Percentiles rank a stretch among this genome's conserved stretches.
phyloP scores from a whole-genome alignment of 2,888 invertebrate genomes.

The Sesia apiformis region DNA sequence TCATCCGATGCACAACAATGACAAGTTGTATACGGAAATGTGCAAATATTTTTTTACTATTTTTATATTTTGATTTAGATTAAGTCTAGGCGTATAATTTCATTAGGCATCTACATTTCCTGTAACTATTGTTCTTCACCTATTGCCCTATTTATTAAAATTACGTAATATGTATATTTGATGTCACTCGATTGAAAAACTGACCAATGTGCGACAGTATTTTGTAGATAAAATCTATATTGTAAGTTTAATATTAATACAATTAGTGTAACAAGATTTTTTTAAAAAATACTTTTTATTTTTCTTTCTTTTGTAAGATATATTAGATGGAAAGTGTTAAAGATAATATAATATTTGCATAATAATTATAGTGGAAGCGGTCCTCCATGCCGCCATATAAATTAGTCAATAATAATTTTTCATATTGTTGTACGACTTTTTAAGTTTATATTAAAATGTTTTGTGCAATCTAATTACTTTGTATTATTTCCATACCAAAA shows the following conservation, averaged over 20 bases:
- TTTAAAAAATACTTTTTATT: constrained; percentile 71
- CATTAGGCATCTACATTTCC: constrained; percentile 48
- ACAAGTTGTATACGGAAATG: constrained; percentile 59
- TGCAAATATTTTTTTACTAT: constrained; percentile 73
- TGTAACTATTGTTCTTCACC: constrained; percentile 54
- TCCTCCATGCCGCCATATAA: constrained; percentile 79
- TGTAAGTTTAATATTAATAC: constrained; percentile 68
- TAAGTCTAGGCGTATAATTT: constrained; percentile 54
- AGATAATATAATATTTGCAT: constrained; percentile 79
- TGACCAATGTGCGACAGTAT: constrained; percentile 67
- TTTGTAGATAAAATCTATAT: constrained; percentile 74
- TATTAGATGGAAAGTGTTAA: constrained; percentile 74
- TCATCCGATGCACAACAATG: constrained; percentile 52
- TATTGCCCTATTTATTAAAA: constrained; percentile 52
- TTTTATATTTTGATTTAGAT: constrained; percentile 74
- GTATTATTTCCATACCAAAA: constrained; percentile 20
- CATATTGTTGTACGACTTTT: constrained; percentile 90
- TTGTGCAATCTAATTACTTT: constrained; percentile 80
- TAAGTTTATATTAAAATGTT: constrained; percentile 91
- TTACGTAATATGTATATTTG: constrained; percentile 45
- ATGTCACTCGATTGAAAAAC: constrained; percentile 63
- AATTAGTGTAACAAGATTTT: constrained; percentile 72
- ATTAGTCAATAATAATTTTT: constrained; percentile 88
- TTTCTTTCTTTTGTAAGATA: constrained; percentile 74
- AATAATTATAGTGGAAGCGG: constrained; percentile 77